phyloP scores from a whole-genome alignment of 2,113 vertebrate genomes.

The Rhinichthys klamathensis region DNA sequence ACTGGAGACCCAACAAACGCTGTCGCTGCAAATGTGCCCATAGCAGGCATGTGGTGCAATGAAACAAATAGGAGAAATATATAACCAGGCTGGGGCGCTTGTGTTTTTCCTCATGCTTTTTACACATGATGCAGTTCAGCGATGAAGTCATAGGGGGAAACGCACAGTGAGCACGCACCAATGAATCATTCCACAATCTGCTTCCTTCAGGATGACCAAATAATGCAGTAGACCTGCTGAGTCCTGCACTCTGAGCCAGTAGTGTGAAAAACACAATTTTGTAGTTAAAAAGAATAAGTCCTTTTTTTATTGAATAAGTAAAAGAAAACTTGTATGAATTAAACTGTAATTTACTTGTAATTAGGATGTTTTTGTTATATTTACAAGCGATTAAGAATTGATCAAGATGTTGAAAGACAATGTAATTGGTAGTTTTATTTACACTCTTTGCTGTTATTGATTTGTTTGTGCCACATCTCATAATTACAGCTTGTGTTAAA shows the following conservation, averaged over 20 bases:
- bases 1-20: slow-evolving; percentile 65
- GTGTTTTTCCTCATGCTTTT: slow-evolving; percentile 21
- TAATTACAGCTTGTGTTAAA: too few relatives aligned
- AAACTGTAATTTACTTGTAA: too few relatives aligned
- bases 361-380: too few relatives aligned
- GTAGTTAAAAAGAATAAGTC: not conserved
- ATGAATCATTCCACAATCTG: slow-evolving; percentile 39
- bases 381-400: too few relatives aligned
- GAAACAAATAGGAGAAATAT: not conserved
- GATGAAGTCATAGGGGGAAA: slow-evolving; percentile 36
- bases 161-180: not conserved
- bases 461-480: too few relatives aligned
- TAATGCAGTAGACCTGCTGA: not conserved
- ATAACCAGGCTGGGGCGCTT: not conserved
- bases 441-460: too few relatives aligned
- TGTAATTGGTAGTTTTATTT: too few relatives aligned
- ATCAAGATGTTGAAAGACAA: too few relatives aligned
- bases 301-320: not conserved
- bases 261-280: not conserved
- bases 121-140: not conserved
- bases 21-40: slow-evolving; percentile 15
- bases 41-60: not conserved
- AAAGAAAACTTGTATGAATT: too few relatives aligned
- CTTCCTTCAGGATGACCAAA: slow-evolving; percentile 1
- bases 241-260: not conserved